Evolutionary conservation across 2,888 invertebrate species (phyloP).

Genomic region (Aradus depressus): DNA sequence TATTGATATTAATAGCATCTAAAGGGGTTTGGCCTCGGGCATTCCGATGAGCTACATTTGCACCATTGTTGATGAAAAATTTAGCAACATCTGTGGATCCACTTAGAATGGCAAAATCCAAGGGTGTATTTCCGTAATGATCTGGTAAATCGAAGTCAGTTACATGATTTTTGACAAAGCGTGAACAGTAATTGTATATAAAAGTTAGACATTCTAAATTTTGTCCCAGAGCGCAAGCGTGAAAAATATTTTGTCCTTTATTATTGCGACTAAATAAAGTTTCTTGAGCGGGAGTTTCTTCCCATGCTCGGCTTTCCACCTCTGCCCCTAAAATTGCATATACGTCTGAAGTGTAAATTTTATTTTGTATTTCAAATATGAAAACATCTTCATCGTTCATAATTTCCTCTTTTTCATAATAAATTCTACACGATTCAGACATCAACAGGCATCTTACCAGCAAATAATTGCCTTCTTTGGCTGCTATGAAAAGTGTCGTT

Average conservation of each 20-base stretch:
- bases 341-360: neutral
- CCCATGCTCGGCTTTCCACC: neutral
- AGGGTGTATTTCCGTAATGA: constrained; percentile 1
- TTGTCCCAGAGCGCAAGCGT: neutral
- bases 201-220: neutral
- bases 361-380: neutral
- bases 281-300: neutral
- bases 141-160: neutral
- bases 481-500: neutral
- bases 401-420: neutral
- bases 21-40: neutral
- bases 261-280: neutral
- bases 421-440: neutral
- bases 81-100: neutral
- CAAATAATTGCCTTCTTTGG: neutral
- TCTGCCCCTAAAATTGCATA: neutral
- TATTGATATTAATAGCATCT: neutral
- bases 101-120: neutral
- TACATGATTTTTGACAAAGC: neutral
- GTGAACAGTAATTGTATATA: neutral
- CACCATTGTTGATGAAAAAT: neutral
- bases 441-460: neutral
- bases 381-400: neutral
- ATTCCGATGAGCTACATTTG: neutral
- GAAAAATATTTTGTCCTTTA: neutral